Base-by-base conservation (phyloP, 2,113 vertebrate genomes). In the Tupaia chinensis region DNA sequence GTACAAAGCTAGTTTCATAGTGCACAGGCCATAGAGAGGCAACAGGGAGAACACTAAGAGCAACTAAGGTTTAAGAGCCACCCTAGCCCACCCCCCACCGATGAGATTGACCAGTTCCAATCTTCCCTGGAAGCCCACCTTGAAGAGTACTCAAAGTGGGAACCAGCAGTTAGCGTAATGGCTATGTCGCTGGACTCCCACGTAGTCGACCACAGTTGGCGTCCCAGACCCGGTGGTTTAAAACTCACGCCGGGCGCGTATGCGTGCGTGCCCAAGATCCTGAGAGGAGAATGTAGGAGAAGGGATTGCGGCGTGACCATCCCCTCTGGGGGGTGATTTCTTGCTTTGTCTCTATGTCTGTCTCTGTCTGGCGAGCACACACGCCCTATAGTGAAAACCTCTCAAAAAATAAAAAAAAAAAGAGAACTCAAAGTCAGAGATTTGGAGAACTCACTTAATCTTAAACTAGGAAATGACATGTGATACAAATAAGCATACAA, bases 1-100 rank as follows among this genome's bases (percentile, higher is more conserved):
- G 56, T 1, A 83, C 14, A 95, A 95, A 94, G 66, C 65, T 70
- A 79, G 74, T 77, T 85, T 91, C 91, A 93, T 9, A 88, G 60
- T 44, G 73, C 53, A 69, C 1, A 93, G 32, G 16, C 34, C 19
- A 73, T n/a, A 19, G 19, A 81, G 32, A 94, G 13, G 15, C 32
- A 44, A 61, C 25, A 15, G 14, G 69, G 27, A 92, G 76, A 91
- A 70, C 27, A 93, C 22, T 4, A 80, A 90, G 6, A 72, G 60
- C 63, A 85, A 63, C 20, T 17, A 79, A 87, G 20, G 23, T 34
- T 66, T 11, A 70, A 68, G 20, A 82, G 29, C 29, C 53, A 63
- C 53, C 19, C 74, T 17, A 80, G 61, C 19, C 29, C 44, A 82
- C 15, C 9, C 63, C 60, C 63, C 32, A 76, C 58, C 20, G 72